Base-by-base conservation (phyloP, 2,888 invertebrate genomes). In the Limnephilus rhombicus region DNA sequence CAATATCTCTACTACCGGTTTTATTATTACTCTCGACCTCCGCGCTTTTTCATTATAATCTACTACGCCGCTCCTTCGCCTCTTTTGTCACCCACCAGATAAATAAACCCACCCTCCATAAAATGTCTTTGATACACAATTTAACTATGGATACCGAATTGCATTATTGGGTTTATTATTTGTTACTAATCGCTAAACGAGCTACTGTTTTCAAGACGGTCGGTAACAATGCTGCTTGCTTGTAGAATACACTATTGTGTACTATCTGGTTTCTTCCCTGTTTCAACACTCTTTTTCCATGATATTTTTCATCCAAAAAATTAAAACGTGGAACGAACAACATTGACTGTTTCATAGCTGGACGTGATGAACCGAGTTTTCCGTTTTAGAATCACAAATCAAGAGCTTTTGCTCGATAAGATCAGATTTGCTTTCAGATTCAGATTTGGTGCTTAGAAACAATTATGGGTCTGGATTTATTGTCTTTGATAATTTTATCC, bases 11-110 rank as follows among this genome's bases (percentile, higher is more conserved):
- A 83, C 83, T 83, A 83, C 90, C 49, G 83, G 49, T 85, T 90
- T 90, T 68, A 68, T 90, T 90, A 90, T 90, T 83, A 37, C 83
- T 83, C 90, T 34, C 90, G 90, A 90, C 90, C 90, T 83, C 83
- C 3, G 68, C 29, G 82, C 31, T 37, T 45, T 29, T 83, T 41
- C 41, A 37, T 83, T 90, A 24, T 90, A 83, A 83, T 86, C 24
- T 86, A 45, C n/a, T 86, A n/a, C 85, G 45, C n/a, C 41, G 37
- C 85, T n/a, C 11, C 37, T 83, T 18, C 18, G 83, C 24, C 83
- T 11, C 83, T 83, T 41, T 31, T 34, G 34, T 37, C 83, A 34
- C 83, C 83, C 15, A 12, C 34, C 18, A 83, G 12, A 83, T 24
- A n/a, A n/a, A n/a, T n/a, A n/a, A n/a, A n/a, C n/a, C n/a, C n/a